Evolutionary conservation across 2,888 invertebrate genomes (phyloP).

Genomic region (Onchidella celtica): DNA sequence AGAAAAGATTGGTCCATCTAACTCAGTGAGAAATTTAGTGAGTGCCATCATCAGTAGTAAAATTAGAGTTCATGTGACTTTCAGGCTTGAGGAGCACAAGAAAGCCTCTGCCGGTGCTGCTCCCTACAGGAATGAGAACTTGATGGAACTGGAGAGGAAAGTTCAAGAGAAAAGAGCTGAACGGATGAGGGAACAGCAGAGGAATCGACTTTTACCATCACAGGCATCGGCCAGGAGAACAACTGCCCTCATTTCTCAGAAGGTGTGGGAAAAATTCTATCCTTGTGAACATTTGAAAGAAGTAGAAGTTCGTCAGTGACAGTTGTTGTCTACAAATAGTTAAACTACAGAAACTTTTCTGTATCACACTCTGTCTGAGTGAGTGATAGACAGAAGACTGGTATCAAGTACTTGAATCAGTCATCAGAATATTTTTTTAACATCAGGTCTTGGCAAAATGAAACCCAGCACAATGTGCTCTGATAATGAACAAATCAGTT

Average conservation of each 20-base stretch:
- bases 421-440: no score
- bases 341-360: no score
- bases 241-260: conserved; percentile 66
- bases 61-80: no score
- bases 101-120: conserved; percentile 58
- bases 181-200: conserved; percentile 66
- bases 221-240: conserved; percentile 63
- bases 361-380: no score
- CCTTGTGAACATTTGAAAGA: conserved; percentile 7
- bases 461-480: no score
- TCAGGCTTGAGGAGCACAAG: conserved; percentile 56
- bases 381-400: no score
- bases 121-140: conserved; percentile 65
- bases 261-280: conserved; percentile 59
- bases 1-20: no score
- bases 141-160: conserved; percentile 70
- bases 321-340: neutral
- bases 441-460: no score
- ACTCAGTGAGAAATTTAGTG: no score
- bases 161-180: conserved; percentile 72
- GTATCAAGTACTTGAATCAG: no score
- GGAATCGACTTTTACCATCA: conserved; percentile 58
- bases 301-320: neutral
- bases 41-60: no score
- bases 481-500: no score